Evolutionary conservation across 2,888 invertebrate genomes (phyloP).

Genomic region (Malachius bipustulatus): DNA sequence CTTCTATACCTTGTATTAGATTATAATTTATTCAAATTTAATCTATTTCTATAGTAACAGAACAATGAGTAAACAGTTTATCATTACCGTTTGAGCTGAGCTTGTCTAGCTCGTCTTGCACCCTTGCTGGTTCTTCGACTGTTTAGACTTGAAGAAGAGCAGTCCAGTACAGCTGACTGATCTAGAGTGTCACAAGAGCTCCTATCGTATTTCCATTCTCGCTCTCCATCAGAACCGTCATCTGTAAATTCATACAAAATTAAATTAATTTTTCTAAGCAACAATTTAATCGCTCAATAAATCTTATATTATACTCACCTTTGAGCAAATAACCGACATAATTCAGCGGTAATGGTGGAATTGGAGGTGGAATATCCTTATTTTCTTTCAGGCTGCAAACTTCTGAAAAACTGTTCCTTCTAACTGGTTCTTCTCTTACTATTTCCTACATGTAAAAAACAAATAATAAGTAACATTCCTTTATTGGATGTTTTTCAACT

Average conservation of each 20-base stretch:
- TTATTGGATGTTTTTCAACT: no score
- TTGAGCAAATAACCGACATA: slow-evolving; percentile 34
- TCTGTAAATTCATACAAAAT: slow-evolving; percentile 29
- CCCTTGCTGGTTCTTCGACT: slow-evolving; percentile 27
- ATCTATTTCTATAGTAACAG: no score
- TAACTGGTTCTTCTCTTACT: slow-evolving; percentile 24
- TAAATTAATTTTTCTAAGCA: neutral
- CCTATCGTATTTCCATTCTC: slow-evolving; percentile 19
- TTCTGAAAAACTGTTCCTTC: slow-evolving; percentile 32
- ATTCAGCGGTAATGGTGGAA: slow-evolving; percentile 52
- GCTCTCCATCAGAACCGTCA: slow-evolving; percentile 43
- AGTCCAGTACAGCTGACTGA: slow-evolving; percentile 36
- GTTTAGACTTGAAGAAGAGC: slow-evolving; percentile 36
- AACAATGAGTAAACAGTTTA: no score
- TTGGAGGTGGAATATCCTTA: slow-evolving; percentile 47
- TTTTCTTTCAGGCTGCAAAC: slow-evolving; percentile 20
- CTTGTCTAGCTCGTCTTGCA: slow-evolving; percentile 45
- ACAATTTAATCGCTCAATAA: no score
- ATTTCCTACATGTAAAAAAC: slow-evolving; percentile 10
- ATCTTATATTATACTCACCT: slow-evolving; percentile 21
- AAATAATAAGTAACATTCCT: slow-evolving; percentile 5
- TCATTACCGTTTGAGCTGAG: slow-evolving; percentile 52
- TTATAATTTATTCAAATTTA: no score
- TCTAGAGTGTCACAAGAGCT: slow-evolving; percentile 37
- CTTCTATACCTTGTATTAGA: no score